These are phyloP conservation scores for Saccopteryx leptura DNA, from an alignment of 2,113 vertebrate genomes.

Conservation along the genomic window DNA sequence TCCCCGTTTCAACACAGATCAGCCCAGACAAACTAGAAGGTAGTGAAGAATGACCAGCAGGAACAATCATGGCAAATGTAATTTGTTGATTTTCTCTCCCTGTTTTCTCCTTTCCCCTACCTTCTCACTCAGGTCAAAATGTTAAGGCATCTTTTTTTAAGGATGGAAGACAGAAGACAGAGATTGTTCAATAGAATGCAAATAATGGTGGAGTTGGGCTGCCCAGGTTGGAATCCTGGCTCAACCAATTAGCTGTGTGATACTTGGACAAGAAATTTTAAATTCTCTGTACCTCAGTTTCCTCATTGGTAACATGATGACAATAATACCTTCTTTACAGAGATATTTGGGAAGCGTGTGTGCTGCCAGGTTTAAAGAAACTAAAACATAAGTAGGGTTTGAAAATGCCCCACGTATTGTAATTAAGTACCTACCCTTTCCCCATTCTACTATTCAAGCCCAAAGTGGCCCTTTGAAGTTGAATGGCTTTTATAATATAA, in stretches of 20 bases:
- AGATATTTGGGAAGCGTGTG: background rate
- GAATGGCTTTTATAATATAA: background rate
- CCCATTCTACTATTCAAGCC: background rate
- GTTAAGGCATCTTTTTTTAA: background rate
- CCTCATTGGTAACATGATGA: background rate
- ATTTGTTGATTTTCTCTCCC: background rate
- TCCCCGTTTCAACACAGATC: background rate
- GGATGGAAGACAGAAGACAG: background rate
- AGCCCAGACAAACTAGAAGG: background rate
- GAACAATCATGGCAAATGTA: background rate
- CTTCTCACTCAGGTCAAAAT: background rate
- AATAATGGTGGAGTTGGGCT: background rate
- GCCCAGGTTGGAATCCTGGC: background rate
- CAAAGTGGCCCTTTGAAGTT: background rate
- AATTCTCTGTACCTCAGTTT: background rate
- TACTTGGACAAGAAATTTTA: background rate
- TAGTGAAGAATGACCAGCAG: background rate
- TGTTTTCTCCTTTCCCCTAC: fast-evolving
- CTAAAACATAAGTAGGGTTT: background rate
- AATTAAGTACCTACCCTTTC: background rate
- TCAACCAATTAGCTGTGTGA: background rate
- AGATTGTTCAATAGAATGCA: background rate
- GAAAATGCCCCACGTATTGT: background rate
- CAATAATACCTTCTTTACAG: background rate
- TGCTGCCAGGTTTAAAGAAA: background rate